A percentile compares a stretch with the other conserved stretches of the same genome.
These are phyloP conservation scores for Leptinotarsa juncta DNA, from an alignment of 2,888 invertebrate genomes.

Conservation along the genomic window DNA sequence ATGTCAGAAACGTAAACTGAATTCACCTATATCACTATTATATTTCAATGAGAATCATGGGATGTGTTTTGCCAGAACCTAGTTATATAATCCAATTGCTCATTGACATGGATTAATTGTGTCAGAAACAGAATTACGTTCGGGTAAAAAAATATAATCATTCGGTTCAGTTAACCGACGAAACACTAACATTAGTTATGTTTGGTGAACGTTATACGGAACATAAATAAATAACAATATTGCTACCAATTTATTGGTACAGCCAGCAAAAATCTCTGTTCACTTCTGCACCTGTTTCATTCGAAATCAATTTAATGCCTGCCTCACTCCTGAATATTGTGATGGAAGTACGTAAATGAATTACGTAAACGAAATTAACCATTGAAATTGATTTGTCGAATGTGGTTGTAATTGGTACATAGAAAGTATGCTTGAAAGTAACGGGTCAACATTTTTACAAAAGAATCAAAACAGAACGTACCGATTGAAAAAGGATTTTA, in stretches of 20 bases:
- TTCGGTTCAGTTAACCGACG: slow-evolving; percentile 9
- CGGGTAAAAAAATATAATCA: not conserved
- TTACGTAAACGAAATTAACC: slow-evolving; percentile 9
- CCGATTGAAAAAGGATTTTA: too few species aligned
- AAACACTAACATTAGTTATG: slow-evolving; percentile 2
- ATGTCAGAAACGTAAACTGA: too few species aligned
- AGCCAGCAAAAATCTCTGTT: slow-evolving; percentile 32
- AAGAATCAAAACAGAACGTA: too few species aligned
- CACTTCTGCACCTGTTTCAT: slow-evolving; percentile 37
- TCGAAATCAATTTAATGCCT: slow-evolving; percentile 32
- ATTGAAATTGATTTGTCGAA: slow-evolving; percentile 13
- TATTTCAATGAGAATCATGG: not conserved
- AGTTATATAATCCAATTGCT: not conserved
- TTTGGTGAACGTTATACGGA: not conserved
- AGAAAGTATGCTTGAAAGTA: slow-evolving; percentile 12
- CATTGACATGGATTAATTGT: not conserved
- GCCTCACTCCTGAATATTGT: slow-evolving; percentile 1
- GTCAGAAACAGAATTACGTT: slow-evolving; percentile 8
- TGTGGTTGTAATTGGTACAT: slow-evolving; percentile 9
- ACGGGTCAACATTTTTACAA: not conserved
- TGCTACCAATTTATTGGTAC: slow-evolving; percentile 30
- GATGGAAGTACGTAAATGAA: slow-evolving; percentile 8
- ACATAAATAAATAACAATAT: slow-evolving; percentile 31
- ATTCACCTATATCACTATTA: too few species aligned
- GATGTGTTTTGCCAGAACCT: not conserved